These are phyloP conservation scores for Tridacna gigas DNA, from an alignment of 2,888 invertebrate genomes.

Conservation along the genomic window DNA sequence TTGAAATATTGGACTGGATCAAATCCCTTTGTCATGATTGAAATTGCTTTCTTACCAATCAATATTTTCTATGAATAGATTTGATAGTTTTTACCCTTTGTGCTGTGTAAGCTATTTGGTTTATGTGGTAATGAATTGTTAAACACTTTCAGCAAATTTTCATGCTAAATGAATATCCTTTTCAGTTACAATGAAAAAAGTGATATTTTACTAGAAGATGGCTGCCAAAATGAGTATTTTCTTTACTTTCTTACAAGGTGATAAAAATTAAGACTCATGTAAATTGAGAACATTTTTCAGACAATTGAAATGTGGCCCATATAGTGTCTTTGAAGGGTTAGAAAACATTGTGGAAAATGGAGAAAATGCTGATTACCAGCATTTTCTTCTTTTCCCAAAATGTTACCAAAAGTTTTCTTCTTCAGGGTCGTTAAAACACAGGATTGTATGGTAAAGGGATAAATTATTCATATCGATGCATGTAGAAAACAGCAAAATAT, in stretches of 20 bases:
- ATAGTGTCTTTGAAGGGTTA: no score
- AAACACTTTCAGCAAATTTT: no score
- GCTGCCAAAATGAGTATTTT: no score
- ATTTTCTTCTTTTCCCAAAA: background rate
- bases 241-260: no score
- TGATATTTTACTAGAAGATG: no score
- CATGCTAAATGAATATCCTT: no score
- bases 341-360: background rate
- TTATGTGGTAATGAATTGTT: no score
- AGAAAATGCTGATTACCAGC: background rate
- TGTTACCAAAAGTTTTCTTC: background rate
- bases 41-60: conserved; percentile 30
- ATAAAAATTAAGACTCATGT: no score
- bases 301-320: no score
- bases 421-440: background rate
- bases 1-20: conserved; percentile 16
- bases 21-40: conserved; percentile 27
- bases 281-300: no score
- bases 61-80: conserved; percentile 43
- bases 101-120: no score
- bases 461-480: background rate
- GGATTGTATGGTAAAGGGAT: background rate
- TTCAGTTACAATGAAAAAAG: no score
- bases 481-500: background rate
- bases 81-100: conserved; percentile 13